Evolutionary conservation across 2,113 vertebrate genomes (phyloP).

Genomic region (Puntigrus tetrazona): DNA sequence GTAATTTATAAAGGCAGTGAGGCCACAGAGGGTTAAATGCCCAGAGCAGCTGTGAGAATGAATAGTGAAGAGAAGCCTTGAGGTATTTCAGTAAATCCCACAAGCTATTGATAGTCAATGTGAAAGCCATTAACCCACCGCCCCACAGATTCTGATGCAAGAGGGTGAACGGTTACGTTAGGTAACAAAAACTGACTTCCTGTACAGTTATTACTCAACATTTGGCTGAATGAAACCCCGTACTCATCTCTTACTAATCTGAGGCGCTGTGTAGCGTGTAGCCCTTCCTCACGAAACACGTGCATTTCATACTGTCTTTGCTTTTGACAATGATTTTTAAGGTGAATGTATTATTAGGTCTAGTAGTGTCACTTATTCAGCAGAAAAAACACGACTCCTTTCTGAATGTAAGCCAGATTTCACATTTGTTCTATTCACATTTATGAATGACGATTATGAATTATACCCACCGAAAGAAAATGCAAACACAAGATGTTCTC

Average conservation of each 20-base stretch:
- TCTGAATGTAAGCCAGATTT: too few species aligned
- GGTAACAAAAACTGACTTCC: background rate
- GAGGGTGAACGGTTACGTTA: background rate
- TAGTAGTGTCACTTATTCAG: too few species aligned
- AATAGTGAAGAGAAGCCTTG: background rate
- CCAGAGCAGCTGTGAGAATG: background rate
- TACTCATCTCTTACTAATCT: background rate
- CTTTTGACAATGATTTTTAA: too few species aligned
- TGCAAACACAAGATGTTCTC: too few species aligned
- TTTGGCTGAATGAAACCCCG: background rate
- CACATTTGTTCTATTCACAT: too few species aligned
- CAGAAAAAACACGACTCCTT: too few species aligned
- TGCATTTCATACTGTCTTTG: too few species aligned
- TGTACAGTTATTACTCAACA: background rate
- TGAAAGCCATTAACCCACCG: background rate
- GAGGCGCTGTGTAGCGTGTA: too few species aligned
- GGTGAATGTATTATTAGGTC: too few species aligned
- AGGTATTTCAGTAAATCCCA: conserved; percentile 13
- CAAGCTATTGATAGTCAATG: conserved; percentile 29
- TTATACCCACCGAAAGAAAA: too few species aligned
- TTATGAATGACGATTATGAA: too few species aligned
- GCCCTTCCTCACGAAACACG: too few species aligned
- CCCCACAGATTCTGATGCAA: background rate
- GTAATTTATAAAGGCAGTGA: background rate
- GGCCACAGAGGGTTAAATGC: background rate